Conservation (phyloP, 1,140 invertebrate species). For the Physella acuta region DNA sequence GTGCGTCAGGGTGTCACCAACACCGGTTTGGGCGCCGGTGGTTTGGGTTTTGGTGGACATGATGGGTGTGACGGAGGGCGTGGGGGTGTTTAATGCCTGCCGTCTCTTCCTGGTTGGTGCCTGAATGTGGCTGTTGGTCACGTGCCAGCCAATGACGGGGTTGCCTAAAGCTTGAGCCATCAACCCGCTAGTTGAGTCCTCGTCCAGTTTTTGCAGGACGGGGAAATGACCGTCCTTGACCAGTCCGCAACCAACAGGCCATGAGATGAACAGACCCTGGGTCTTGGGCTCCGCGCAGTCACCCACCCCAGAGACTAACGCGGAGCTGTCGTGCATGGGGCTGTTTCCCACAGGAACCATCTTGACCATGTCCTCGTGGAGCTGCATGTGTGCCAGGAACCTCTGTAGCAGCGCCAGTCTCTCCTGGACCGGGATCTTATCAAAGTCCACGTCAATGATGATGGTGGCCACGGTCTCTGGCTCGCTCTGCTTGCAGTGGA, state of each 20-base stretch:
- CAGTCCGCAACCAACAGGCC: slow-evolving; percentile 70
- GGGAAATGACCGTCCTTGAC: slow-evolving; percentile 65
- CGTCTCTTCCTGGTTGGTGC: slow-evolving; percentile 33
- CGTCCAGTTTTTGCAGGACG: slow-evolving; percentile 66
- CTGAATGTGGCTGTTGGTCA: slow-evolving; percentile 62
- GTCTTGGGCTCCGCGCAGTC: slow-evolving; percentile 62
- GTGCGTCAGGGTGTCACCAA: slow-evolving; percentile 33
- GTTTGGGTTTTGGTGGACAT: slow-evolving; percentile 42
- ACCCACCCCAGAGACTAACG: slow-evolving; percentile 67
- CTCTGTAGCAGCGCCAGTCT: slow-evolving; percentile 44
- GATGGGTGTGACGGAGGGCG: slow-evolving; percentile 27
- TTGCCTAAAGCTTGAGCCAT: slow-evolving; percentile 67
- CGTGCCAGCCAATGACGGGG: slow-evolving; percentile 70
- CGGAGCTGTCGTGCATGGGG: slow-evolving; percentile 56
- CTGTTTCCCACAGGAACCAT: slow-evolving; percentile 52
- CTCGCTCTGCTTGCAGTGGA: slow-evolving; percentile 48
- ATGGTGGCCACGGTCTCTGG: slow-evolving; percentile 55
- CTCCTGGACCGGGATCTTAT: slow-evolving; percentile 35
- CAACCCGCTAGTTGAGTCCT: slow-evolving; percentile 68
- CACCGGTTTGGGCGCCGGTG: slow-evolving; percentile 22
- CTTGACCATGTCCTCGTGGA: slow-evolving; percentile 61
- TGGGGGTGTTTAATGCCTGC: slow-evolving; percentile 38
- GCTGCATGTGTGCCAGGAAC: slow-evolving; percentile 44
- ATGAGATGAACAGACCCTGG: slow-evolving; percentile 63
- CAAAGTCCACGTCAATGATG: slow-evolving; percentile 52